Evolutionary conservation across 2,113 vertebrate species (phyloP).

Genomic region (Machaerirhynchus nigripectus): DNA sequence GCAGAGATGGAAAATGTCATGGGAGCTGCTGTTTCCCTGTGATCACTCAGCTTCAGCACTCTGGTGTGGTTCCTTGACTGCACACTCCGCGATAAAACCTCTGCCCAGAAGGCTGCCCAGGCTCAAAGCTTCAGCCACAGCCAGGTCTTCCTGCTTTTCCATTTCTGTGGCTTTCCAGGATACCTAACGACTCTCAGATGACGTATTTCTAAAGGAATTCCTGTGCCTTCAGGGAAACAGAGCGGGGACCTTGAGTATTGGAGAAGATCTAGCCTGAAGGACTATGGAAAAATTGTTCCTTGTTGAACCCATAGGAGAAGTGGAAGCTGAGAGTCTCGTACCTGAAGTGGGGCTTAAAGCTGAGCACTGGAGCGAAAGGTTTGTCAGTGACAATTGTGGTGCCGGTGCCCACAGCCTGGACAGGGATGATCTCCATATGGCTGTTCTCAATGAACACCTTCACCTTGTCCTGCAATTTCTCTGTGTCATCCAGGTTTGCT

Average conservation of each 20-base stretch:
- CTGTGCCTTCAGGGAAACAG: neutral
- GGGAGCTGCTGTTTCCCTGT: neutral
- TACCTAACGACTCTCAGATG: rapidly evolving
- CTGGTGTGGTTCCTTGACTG: neutral
- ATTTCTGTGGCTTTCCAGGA: neutral
- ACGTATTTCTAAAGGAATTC: neutral
- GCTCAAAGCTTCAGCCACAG: neutral
- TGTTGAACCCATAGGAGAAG: neutral
- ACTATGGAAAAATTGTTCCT: neutral
- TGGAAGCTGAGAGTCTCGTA: conserved; percentile 3
- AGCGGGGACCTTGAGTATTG: neutral
- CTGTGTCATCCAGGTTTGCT: too few relatives aligned
- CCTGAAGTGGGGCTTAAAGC: conserved; percentile 84
- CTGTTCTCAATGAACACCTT: too few relatives aligned
- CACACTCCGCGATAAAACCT: neutral
- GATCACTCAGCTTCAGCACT: neutral
- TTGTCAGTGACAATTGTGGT: conserved; percentile 82
- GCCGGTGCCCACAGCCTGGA: conserved; percentile 81
- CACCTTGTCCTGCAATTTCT: too few relatives aligned
- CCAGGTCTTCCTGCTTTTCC: neutral
- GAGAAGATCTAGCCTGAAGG: neutral
- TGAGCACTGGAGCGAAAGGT: conserved; percentile 75
- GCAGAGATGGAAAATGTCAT: neutral
- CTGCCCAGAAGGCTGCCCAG: neutral
- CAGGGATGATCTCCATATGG: conserved; percentile 15